These are phyloP conservation scores for Amiota mariae DNA, from an alignment of 2,888 invertebrate genomes.

Conservation along the genomic window DNA sequence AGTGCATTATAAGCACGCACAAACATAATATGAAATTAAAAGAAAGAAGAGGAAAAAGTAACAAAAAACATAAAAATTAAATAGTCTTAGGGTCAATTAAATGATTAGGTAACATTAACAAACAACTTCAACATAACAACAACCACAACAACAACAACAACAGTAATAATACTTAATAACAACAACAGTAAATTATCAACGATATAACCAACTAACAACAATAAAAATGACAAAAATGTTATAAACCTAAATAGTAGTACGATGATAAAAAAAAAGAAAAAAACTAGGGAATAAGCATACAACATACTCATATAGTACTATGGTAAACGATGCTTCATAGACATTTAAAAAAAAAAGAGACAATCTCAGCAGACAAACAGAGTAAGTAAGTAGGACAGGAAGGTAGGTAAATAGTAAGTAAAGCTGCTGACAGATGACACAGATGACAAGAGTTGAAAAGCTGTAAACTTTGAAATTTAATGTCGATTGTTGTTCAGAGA, in stretches of 20 bases:
- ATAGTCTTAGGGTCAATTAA: slow-evolving; percentile 65
- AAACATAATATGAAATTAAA: slow-evolving; percentile 57
- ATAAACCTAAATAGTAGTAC: slow-evolving; percentile 67
- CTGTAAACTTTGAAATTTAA: no score
- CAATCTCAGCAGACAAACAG: background rate
- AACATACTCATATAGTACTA: background rate
- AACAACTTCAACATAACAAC: slow-evolving; percentile 29
- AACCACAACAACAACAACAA: slow-evolving; percentile 38
- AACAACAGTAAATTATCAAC: slow-evolving; percentile 30
- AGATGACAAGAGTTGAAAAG: no score
- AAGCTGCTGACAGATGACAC: no score
- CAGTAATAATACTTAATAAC: background rate
- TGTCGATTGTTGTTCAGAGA: no score
- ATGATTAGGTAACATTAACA: slow-evolving; percentile 68
- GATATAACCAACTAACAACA: slow-evolving; percentile 27
- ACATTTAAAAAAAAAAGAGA: background rate
- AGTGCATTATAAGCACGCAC: slow-evolving; percentile 59
- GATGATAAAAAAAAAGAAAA: slow-evolving; percentile 37
- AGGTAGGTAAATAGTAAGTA: no score
- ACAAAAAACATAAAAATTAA: slow-evolving; percentile 37
- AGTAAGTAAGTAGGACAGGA: no score
- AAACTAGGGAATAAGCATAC: slow-evolving; percentile 29
- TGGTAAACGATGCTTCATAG: no score
- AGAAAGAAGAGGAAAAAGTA: slow-evolving; percentile 13
- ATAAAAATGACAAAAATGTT: slow-evolving; percentile 44